Base-by-base conservation (phyloP, 2,888 invertebrate genomes). In the Frankliniella fusca region DNA sequence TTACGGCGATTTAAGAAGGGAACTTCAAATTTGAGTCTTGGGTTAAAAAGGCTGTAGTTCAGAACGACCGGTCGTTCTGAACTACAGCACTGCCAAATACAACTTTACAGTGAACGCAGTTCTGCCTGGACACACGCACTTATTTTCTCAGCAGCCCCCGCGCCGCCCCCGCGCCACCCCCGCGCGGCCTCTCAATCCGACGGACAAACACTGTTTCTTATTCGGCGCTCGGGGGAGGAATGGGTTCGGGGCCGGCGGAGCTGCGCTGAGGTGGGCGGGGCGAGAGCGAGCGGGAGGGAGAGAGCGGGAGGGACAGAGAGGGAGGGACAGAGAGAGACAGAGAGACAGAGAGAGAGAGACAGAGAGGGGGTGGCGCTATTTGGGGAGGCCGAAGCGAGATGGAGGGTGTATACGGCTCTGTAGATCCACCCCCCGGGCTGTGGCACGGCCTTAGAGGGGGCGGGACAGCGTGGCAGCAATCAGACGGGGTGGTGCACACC, bases 161-260 rank as follows among this genome's bases (percentile, higher is more conserved):
- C 70, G n/a, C 81, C 65, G 50, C 81, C 81, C 76, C 82, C 82
- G 79, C 80, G n/a, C n/a, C n/a, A n/a, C 54, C 5, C n/a, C 12
- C n/a, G 38, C 70, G n/a, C 81, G 48, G 50, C 81, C 81, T 50
- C 82, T 81, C 80, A 80, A 76, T 83, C 80, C 81, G 80, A 81
- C 28, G 83, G 81, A 38, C 80, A 82, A 80, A 54, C 54, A 54
- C 89, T 20, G 82, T 84, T 84, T 83, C 83, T 84, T 83, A 82
- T 81, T 83, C 82, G 48, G 81, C 81, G 50, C 61, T 50, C 82
- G 28, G 84, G 84, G 84, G 84, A 20, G 54, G 12, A 15, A 18
- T 54, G 8, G 3, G 54, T 11, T 76, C 82, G 10, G 10, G 27
- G 82, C 81, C 49, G 80, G 76, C 49, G 80, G 76, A 65, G 50